Percentiles rank a stretch among this genome's conserved stretches.
These are phyloP conservation scores for Oscheius onirici DNA, from an alignment of 2,888 invertebrate genomes.

Conservation along the genomic window DNA sequence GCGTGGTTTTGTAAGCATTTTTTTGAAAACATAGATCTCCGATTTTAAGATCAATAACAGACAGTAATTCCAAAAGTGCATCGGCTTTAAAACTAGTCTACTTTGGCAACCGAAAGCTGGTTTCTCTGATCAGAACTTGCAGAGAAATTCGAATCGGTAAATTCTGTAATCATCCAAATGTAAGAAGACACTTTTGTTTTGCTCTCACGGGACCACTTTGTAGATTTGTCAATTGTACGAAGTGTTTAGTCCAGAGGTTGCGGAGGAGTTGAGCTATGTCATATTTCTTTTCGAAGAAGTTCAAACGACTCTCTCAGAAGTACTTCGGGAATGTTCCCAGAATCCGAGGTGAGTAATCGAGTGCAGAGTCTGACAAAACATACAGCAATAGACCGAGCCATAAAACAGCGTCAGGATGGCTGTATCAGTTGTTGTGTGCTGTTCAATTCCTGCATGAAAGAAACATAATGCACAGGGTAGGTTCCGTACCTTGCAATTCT, in stretches of 20 bases:
- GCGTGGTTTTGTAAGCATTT: conserved; percentile 7
- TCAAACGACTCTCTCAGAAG: conserved; percentile 14
- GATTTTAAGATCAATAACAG: background rate
- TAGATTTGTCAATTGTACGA: conserved; percentile 23
- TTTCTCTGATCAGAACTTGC: conserved; percentile 9
- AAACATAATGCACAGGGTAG: conserved; percentile 21
- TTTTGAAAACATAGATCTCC: background rate
- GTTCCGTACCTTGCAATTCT: no score
- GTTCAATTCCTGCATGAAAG: conserved; percentile 23
- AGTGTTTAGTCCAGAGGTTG: conserved; percentile 7
- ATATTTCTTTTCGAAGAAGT: conserved; percentile 19
- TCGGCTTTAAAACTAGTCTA: conserved; percentile 12
- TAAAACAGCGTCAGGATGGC: conserved; percentile 9
- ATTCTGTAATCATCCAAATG: conserved; percentile 24
- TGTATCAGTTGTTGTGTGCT: conserved; percentile 14
- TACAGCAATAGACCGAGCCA: conserved; percentile 16
- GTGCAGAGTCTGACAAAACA: background rate
- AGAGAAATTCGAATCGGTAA: conserved; percentile 23
- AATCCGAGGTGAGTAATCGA: conserved; percentile 1
- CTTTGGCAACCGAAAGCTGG: conserved; percentile 18
- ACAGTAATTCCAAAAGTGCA: background rate
- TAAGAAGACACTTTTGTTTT: background rate
- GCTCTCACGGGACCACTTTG: background rate
- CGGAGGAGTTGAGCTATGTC: conserved; percentile 10
- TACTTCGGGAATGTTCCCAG: conserved; percentile 1